A percentile compares a stretch with the other conserved stretches of the same genome.
Conservation (phyloP, 2,888 invertebrate species). For the Drosophila neonasuta region DNA sequence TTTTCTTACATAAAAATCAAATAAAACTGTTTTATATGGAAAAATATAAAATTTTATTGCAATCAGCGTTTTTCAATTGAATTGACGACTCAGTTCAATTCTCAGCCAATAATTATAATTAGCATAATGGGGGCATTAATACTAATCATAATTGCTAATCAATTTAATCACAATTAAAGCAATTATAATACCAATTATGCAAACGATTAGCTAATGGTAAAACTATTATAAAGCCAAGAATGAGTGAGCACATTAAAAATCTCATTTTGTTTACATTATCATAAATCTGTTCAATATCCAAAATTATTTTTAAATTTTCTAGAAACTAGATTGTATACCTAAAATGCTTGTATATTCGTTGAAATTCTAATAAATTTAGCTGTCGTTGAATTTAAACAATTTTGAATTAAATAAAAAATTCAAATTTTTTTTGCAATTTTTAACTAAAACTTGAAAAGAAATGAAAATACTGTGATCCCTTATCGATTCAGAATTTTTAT, state of each 20-base stretch:
- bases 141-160: slow-evolving; percentile 1
- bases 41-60: not conserved
- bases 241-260: not conserved
- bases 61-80: no score
- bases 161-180: slow-evolving; percentile 2
- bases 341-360: not conserved
- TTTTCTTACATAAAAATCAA: not conserved
- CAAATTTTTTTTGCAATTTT: no score
- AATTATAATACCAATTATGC: slow-evolving; percentile 1
- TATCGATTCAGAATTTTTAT: no score
- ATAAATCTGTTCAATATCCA: not conserved
- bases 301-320: not conserved
- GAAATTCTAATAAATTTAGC: not conserved
- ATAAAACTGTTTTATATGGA: not conserved
- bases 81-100: no score
- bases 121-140: not conserved
- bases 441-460: no score
- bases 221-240: not conserved
- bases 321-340: not conserved
- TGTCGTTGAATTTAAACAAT: not conserved
- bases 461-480: no score
- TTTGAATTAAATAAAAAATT: not conserved
- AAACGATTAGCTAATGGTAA: not conserved
- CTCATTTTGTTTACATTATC: not conserved
- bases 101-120: not conserved